phyloP scores from a whole-genome alignment of 2,113 vertebrate genomes.

The Odocoileus hemionus region DNA sequence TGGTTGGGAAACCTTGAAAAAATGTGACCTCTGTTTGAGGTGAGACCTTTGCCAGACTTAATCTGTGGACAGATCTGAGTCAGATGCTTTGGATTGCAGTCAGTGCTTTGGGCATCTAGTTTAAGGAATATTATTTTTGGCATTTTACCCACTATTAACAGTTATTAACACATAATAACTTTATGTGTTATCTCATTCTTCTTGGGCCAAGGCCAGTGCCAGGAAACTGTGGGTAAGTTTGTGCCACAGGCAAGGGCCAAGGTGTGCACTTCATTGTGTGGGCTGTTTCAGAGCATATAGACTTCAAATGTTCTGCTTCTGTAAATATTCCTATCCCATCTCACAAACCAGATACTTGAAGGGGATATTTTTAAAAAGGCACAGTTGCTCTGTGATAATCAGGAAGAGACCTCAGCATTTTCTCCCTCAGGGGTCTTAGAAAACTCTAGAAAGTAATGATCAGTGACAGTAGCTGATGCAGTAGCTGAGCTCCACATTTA shows the following conservation, averaged over 20 bases:
- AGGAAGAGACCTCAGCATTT: not conserved
- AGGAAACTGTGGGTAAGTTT: not conserved
- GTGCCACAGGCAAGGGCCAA: not conserved
- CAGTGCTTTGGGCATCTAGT: not conserved
- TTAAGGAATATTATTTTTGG: not conserved
- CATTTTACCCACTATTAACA: not conserved
- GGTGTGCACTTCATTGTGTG: rapidly evolving
- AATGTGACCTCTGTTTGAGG: not conserved
- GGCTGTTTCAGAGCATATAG: not conserved
- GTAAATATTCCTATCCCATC: not conserved
- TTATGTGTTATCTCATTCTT: not conserved
- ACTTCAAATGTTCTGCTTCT: not conserved
- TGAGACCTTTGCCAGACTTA: not conserved
- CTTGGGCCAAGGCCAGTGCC: not conserved
- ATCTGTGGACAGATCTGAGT: not conserved
- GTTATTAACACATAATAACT: not conserved
- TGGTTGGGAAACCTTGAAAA: not conserved
- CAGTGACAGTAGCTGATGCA: rapidly evolving
- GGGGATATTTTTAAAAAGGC: not conserved
- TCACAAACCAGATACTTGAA: not conserved
- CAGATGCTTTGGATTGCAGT: not conserved
- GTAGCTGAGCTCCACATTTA: rapidly evolving
- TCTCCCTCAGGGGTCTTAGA: not conserved
- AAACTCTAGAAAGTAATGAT: not conserved
- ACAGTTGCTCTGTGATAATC: not conserved